Base-by-base conservation (phyloP, 2,888 invertebrate species). In the Chrysolina haemoptera region DNA sequence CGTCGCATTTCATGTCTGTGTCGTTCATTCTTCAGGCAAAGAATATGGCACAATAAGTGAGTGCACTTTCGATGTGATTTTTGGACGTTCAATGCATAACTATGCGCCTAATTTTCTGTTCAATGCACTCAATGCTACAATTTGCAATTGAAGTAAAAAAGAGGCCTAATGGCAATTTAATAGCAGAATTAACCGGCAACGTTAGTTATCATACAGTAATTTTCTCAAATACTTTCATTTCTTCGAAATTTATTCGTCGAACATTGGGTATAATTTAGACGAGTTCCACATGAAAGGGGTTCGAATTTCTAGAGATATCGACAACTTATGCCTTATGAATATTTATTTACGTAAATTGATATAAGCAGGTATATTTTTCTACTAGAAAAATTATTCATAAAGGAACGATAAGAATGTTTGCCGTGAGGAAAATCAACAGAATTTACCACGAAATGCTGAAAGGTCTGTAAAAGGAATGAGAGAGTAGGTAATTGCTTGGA, bases 311-410 rank as follows among this genome's bases (percentile, higher is more conserved):
- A 59, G 59, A 59, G 59, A 59, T 59, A 59, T 59, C 59, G 59
- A 59, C 59, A 59, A 59, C 35, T 59, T 59, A 59, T n/a, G 35
- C n/a, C 59, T 59, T 27, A 59, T 59, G 59, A 59, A 59, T 59
- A 59, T 59, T 22, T 59, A 59, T 59, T 59, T 59, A 59, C 59
- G 59, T 35, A 59, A 59, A 59, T 59, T 59, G 59, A 59, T 59
- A 59, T 59, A 35, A 59, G 59, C 35, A 35, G 59, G 59, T 35
- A 59, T 59, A 59, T 59, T 59, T 59, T 59, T 59, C 59, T 59
- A 35, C n/a, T 59, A 9, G 59, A 35, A 59, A 59, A 59, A 59
- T 59, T 59, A 59, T 59, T 59, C 59, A 59, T 59, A 27, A 16
- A n/a, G 14, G 9, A 9, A 11, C 35, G 59, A 59, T 59, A 59